These are phyloP conservation scores for Zosterops japonicus DNA, from an alignment of 2,113 vertebrate genomes.

Conservation along the genomic window DNA sequence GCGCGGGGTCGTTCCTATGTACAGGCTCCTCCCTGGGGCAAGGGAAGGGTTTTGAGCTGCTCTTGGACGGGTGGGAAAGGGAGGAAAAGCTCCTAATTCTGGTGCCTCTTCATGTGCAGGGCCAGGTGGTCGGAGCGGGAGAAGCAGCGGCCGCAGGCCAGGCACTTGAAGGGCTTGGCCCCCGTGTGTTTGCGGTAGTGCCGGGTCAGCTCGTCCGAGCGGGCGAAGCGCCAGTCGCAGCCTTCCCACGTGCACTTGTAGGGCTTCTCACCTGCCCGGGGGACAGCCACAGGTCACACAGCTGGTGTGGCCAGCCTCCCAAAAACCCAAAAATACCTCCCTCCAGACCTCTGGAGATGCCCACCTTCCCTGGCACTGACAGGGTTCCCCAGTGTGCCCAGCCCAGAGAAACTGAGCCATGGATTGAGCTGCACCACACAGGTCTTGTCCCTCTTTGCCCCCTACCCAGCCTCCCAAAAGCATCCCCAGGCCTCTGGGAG, in stretches of 20 bases:
- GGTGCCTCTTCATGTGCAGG: constrained; percentile 90
- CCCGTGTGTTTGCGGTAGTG: constrained; percentile 90
- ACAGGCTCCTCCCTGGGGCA: not conserved
- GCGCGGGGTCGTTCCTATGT: not conserved
- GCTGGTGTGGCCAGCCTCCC: not conserved
- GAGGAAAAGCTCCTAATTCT: constrained; percentile 71
- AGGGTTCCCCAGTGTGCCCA: fast-evolving
- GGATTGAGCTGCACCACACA: not conserved
- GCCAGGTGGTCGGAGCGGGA: constrained; percentile 89
- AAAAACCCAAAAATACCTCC: fast-evolving
- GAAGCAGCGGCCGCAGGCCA: constrained; percentile 86
- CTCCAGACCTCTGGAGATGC: fast-evolving
- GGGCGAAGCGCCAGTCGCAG: constrained; percentile 89
- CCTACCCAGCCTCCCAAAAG: not conserved
- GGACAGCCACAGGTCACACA: not conserved
- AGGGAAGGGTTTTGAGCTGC: constrained; percentile 1
- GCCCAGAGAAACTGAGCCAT: fast-evolving
- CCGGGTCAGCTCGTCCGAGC: constrained; percentile 86
- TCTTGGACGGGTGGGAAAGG: not conserved
- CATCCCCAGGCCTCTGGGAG: not conserved
- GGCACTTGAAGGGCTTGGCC: constrained; percentile 87
- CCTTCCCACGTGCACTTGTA: constrained; percentile 80
- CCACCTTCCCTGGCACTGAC: fast-evolving
- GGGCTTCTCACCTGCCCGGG: constrained; percentile 69
- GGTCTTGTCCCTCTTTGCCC: not conserved